Conservation (phyloP, 2,888 invertebrate genomes). For the Meiosimyza platycephala region DNA sequence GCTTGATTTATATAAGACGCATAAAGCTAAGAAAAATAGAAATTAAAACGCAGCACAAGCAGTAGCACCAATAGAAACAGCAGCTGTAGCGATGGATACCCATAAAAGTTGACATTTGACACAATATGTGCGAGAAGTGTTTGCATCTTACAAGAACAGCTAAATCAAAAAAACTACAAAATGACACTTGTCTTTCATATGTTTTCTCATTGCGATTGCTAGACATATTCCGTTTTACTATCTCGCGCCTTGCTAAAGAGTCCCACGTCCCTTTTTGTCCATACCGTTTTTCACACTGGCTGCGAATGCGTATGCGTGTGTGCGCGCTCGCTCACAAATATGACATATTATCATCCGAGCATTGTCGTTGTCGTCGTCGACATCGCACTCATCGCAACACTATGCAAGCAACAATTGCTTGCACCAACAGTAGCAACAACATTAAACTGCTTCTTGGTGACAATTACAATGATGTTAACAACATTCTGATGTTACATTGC, state of each 20-base stretch:
- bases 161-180: conserved; percentile 1
- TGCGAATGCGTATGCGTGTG: not conserved
- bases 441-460: conserved; percentile 24
- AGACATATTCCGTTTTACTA: not conserved
- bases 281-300: not conserved
- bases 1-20: too few relatives aligned
- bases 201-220: not conserved
- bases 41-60: too few relatives aligned
- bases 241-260: not conserved
- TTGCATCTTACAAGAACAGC: conserved; percentile 14
- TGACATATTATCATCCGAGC: conserved; percentile 38
- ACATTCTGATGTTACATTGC: not conserved
- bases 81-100: conserved; percentile 1
- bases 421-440: not conserved
- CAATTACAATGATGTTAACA: conserved; percentile 32
- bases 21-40: too few relatives aligned
- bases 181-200: not conserved
- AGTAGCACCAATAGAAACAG: too few relatives aligned
- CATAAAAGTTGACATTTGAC: conserved; percentile 34
- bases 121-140: conserved; percentile 29
- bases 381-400: too few relatives aligned
- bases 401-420: conserved; percentile 16
- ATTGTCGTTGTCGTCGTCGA: not conserved
- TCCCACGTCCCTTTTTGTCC: too few relatives aligned
- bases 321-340: conserved; percentile 4